Base-by-base conservation (phyloP, 2,113 vertebrate genomes). In the Ceyx melanurus region DNA sequence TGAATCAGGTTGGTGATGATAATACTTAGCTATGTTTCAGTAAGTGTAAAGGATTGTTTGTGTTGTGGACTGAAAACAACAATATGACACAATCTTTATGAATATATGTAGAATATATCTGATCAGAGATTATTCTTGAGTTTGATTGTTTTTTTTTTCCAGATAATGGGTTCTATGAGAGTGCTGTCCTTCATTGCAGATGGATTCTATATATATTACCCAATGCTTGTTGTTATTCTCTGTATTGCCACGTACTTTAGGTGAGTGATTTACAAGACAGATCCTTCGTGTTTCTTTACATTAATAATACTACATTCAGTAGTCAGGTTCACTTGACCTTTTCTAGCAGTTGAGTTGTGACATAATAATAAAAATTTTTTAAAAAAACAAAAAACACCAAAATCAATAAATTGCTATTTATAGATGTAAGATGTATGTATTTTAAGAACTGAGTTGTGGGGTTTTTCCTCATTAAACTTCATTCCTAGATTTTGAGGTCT, bases 121-220 rank as follows among this genome's bases (percentile, higher is more conserved):
- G 35, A 43, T 65, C 42, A 66, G 8, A 72, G 11, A 31, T 87
- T 76, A 4, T 21, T 86, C 20, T 31, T 82, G 10, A 31, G 26
- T 26, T 53, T 51, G 50, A 15, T 50, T 50, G 26, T 4, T 78
- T 95, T 80, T 80, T 80, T 90, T n/a, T 25, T 61, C 51, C 94
- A 99, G 99, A 99, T 99, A 90, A 99, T 99, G 99, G 99, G 99
- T 73, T 99, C 99, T 46, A 98, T 99, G 98, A 97, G 65, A 92
- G 98, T 99, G 64, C 97, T 99, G 43, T 98, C 98, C 43, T 98
- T 99, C 90, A 98, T 99, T 96, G 98, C 99, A 76, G 98, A 99
- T 97, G 99, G 98, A 20, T 99, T 99, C 96, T 99, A 99, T 94
- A 99, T 99, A 90, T 99, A 99, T 93, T 99, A 99, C 88, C 99